Evolutionary conservation across 1,140 invertebrate genomes (phyloP).

Genomic region (Trichonephila clavata): DNA sequence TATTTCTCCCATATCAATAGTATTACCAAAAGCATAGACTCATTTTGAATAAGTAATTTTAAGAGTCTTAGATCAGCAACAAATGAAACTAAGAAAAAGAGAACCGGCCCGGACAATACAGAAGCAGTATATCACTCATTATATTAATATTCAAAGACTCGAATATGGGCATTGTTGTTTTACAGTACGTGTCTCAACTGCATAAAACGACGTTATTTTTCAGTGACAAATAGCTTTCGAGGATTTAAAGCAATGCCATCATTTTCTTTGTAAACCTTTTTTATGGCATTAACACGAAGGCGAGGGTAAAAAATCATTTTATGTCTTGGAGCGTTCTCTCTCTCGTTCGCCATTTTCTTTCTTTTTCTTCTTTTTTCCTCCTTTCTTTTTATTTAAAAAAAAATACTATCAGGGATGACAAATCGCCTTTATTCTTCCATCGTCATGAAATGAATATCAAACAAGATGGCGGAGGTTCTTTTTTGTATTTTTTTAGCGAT

Average conservation of each 20-base stretch:
- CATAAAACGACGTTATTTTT: conserved; percentile 18
- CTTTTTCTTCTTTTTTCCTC: not conserved
- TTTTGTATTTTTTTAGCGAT: not conserved
- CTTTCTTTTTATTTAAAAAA: not conserved
- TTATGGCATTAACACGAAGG: conserved; percentile 24
- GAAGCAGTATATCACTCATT: conserved; percentile 49
- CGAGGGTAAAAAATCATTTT: conserved; percentile 55
- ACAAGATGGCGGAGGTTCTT: conserved; percentile 13
- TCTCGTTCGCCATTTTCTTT: not conserved
- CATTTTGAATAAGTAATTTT: not conserved
- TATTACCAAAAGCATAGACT: not conserved
- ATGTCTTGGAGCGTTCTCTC: conserved; percentile 57
- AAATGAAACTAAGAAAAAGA: not conserved
- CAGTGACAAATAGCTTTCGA: conserved; percentile 66
- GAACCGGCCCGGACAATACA: not conserved
- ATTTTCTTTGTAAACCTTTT: conserved; percentile 57
- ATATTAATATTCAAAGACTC: conserved; percentile 50
- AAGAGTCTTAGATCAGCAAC: not conserved
- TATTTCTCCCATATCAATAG: not conserved
- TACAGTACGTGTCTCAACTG: conserved; percentile 19
- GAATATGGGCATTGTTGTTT: conserved; percentile 42
- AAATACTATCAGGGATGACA: conserved; percentile 60
- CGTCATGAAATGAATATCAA: conserved; percentile 61
- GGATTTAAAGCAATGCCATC: conserved; percentile 56
- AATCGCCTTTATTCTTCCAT: conserved; percentile 57